Evolutionary conservation across 2,113 vertebrate genomes (phyloP).

Genomic region (Vulpes lagopus): DNA sequence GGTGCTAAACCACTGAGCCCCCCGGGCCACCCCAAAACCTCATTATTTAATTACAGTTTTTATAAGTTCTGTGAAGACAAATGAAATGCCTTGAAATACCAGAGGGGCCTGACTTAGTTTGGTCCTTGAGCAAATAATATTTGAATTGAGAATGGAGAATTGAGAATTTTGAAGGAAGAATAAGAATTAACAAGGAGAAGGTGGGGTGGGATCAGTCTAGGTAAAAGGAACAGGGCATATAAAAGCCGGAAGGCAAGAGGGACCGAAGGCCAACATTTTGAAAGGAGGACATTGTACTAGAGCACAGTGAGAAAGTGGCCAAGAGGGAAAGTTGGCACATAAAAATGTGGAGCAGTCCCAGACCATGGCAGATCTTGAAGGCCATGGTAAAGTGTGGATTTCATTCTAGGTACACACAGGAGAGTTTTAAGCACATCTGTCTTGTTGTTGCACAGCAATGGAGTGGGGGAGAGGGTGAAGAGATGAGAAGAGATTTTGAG

Average conservation of each 20-base stretch:
- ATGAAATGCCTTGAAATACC: background rate
- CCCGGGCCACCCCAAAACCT: background rate
- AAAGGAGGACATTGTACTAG: background rate
- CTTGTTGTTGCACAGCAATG: background rate
- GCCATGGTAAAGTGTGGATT: background rate
- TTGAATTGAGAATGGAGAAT: background rate
- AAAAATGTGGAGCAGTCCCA: background rate
- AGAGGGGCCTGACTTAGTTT: conserved; percentile 25
- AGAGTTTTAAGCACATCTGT: background rate
- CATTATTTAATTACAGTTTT: conserved; percentile 8
- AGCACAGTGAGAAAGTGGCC: conserved; percentile 5
- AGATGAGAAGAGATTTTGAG: background rate
- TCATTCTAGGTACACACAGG: background rate
- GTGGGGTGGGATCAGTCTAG: background rate
- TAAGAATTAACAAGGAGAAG: background rate
- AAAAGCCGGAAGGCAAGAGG: background rate
- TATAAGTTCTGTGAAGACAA: background rate
- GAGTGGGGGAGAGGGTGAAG: background rate
- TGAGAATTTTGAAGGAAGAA: conserved; percentile 16
- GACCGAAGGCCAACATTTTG: background rate
- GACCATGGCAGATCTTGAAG: background rate
- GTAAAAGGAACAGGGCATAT: background rate
- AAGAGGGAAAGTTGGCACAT: background rate
- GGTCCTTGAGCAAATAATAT: background rate
- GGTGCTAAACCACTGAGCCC: too few relatives aligned